A percentile compares a stretch with the other conserved stretches of the same genome.
Conservation (phyloP, 2,113 vertebrate genomes). For the Sakesphorus luctuosus region DNA sequence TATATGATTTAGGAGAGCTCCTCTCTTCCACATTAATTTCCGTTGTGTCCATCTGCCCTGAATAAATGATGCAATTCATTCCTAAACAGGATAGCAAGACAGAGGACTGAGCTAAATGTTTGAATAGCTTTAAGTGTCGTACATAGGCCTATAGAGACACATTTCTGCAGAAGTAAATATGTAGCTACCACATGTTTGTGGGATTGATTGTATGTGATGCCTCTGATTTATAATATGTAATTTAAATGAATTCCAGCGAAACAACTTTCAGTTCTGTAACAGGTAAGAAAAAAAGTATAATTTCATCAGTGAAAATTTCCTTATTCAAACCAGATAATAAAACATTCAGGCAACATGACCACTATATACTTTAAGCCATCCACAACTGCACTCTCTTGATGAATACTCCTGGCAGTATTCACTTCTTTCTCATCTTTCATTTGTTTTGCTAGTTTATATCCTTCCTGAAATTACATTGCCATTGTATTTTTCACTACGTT, state of each 20-base stretch:
- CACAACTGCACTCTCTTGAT: fast-evolving
- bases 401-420: neutral
- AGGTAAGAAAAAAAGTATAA: neutral
- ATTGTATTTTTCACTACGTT: neutral
- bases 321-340: neutral
- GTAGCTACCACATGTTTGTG: neutral
- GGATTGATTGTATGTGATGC: neutral
- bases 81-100: neutral
- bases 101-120: neutral
- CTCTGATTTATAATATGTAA: neutral
- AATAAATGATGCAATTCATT: neutral
- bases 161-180: neutral
- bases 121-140: neutral
- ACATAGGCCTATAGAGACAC: neutral
- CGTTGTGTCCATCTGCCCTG: neutral
- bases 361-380: neutral
- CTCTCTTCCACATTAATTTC: neutral
- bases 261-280: neutral
- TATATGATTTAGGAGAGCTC: neutral
- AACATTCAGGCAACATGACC: neutral
- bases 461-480: neutral
- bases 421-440: neutral
- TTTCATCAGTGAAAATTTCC: neutral
- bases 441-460: neutral
- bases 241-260: neutral